Evolutionary conservation across 35 echinoderm and acorn worm species (phyloP), one percentile per base, ranked within the genome.

Genomic region (Heliocidaris erythrogramma): DNA sequence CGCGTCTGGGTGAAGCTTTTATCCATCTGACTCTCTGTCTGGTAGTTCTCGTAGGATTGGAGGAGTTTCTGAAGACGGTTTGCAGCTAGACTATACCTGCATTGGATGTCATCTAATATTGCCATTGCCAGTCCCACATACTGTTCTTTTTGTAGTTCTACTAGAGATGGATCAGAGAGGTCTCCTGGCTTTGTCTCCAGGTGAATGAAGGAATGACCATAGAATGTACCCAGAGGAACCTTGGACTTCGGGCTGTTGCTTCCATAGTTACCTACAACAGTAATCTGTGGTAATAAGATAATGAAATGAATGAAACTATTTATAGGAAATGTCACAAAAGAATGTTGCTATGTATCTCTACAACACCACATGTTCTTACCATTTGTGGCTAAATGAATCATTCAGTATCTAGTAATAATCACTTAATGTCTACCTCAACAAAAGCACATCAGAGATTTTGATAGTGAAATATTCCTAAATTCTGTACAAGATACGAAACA

Each of bases 241-340:
- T 99, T 99, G n/a, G 98, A 97, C 48, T 97, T 94, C 0, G 96
- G 96, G 13, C 93, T 97, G 85, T 99, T 99, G 91, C 97, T 95
- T 47, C 98, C 98, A 89, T 99, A 99, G 53, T 96, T 94, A 71
- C 98, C 98, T 61, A 99, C 97, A 27, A 99, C 96, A 85, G 98
- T 99, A 31, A 99, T 96, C 98, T 99, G 88, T 94, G 86, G 86
- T 49, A 89, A 50, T 84, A 59, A 94, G 30, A 17, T 5, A 48
- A 47, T n/a, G 27, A 14, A 13, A 47, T 47, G 9, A 89, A 89
- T 2, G 31, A 48, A 32, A 89, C 2, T 89, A 47, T 89, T 32
- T 84, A n/a, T 42, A n/a, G 21, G 0, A 89, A 89, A 47, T 89
- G 31, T n/a, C 32, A 2, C 18, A 42, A 71, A 27, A 71, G 24